Evolutionary conservation across 2,113 vertebrate species (phyloP), one percentile per base, ranked within the genome.

Genomic region (Phodopus roborovskii): DNA sequence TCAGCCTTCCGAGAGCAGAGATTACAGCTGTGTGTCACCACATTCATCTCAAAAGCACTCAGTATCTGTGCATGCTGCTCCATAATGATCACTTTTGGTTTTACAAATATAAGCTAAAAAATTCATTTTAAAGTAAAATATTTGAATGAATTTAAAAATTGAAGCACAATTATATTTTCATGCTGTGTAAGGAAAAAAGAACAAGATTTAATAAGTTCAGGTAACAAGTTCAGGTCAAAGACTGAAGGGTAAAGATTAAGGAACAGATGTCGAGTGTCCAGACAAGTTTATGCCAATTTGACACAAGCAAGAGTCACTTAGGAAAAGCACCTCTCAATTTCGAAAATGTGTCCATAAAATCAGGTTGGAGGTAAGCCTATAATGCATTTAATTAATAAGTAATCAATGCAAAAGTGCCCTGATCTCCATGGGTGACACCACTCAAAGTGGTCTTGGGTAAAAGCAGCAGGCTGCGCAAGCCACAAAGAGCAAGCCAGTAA

Each of bases 51-150:
- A 33, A 70, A 50, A 71, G 79, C n/a, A 77, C 58, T 88, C 10
- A 66, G 50, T 56, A 92, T 94, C 91, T 88, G 56, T 78, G 10
- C 20, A 78, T 12, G 26, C 26, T 53, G 36, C 26, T 93, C 71
- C 50, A 62, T 36, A 92, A 78, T 42, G 73, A 42, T 90, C 81
- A 78, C 22, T 94, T 50, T 84, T 88, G 24, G 39, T 88, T 91
- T 88, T 64, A 70, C 24, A 96, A 73, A 42, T 78, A 82, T 48
- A 92, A 77, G 82, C 30, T 88, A 95, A 94, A 95, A 92, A 87
- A 87, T 0, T 11, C 28, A 36, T 78, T 95, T 85, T 78, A 93
- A 96, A 15, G n/a, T 64, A 92, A 92, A 97, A 78, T 82, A 77
- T 4, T 90, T 56, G 82, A 81, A 94, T 71, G 30, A 50, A 75